Evolutionary conservation across 1,140 invertebrate species (phyloP).

Genomic region (Lordiphosa clarofinis): DNA sequence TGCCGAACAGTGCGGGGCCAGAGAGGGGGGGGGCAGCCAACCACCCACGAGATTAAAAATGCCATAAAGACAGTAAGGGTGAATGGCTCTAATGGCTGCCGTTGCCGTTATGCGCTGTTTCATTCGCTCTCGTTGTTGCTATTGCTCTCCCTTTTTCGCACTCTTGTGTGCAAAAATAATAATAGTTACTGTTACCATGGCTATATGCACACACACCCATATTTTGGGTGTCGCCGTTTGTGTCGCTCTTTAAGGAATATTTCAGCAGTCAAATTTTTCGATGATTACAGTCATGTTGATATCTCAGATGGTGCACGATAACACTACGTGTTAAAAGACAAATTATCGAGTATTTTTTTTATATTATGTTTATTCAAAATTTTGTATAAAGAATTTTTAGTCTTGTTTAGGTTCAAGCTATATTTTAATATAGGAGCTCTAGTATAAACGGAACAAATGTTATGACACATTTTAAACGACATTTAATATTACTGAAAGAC

Average conservation of each 20-base stretch:
- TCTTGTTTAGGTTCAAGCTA: too few relatives aligned
- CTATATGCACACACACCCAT: slow-evolving; percentile 19
- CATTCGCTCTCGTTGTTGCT: slow-evolving; percentile 26
- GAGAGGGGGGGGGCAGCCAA: slow-evolving; percentile 38
- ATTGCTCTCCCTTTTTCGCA: slow-evolving; percentile 4
- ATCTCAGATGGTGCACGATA: too few relatives aligned
- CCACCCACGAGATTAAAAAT: slow-evolving; percentile 78
- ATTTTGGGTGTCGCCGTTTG: slow-evolving; percentile 7
- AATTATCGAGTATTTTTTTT: too few relatives aligned
- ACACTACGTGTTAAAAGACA: too few relatives aligned
- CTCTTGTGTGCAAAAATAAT: slow-evolving; percentile 17
- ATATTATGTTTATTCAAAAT: too few relatives aligned
- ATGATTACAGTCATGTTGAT: too few relatives aligned
- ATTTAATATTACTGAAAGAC: too few relatives aligned
- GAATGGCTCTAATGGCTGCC: slow-evolving; percentile 76
- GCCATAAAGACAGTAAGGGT: slow-evolving; percentile 77
- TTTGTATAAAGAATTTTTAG: too few relatives aligned
- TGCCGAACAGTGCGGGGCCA: slow-evolving; percentile 7
- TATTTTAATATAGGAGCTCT: too few relatives aligned
- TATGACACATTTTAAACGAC: too few relatives aligned
- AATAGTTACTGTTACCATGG: slow-evolving; percentile 39
- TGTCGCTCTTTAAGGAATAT: slow-evolving; percentile 17
- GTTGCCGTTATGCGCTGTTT: slow-evolving; percentile 55
- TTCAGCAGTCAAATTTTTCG: neutral
- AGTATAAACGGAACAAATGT: too few relatives aligned